Evolutionary conservation across 2,888 invertebrate species (phyloP).

Genomic region (Cenopis cana): DNA sequence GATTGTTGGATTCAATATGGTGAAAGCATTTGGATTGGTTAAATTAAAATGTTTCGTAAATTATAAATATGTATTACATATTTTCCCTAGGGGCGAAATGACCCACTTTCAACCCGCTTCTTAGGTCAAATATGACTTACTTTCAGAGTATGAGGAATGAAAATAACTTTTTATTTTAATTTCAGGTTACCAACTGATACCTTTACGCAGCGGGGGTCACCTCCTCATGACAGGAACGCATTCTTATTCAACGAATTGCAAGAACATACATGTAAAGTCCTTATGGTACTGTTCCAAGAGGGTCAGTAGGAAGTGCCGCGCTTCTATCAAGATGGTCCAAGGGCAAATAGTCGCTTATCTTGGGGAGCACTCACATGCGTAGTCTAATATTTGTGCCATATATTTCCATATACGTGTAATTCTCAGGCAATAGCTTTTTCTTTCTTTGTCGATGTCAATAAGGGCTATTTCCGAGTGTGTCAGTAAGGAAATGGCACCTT

Average conservation of each 20-base stretch:
- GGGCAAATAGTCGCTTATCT: constrained; percentile 47
- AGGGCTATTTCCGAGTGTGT: too few relatives aligned
- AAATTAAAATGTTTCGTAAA: too few relatives aligned
- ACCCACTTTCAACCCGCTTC: too few relatives aligned
- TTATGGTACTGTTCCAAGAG: constrained; percentile 71
- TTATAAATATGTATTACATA: too few relatives aligned
- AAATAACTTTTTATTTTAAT: not conserved
- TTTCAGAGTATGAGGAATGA: too few relatives aligned
- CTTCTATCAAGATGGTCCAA: constrained; percentile 58
- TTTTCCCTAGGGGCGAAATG: too few relatives aligned
- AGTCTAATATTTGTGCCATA: not conserved
- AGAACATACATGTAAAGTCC: constrained; percentile 52
- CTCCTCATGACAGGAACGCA: constrained; percentile 54
- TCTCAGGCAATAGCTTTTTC: too few relatives aligned
- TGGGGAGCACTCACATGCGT: constrained; percentile 50
- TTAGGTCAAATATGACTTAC: too few relatives aligned
- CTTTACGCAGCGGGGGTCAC: constrained; percentile 53
- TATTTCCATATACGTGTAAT: not conserved
- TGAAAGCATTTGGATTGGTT: too few relatives aligned
- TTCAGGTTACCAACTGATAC: constrained; percentile 41
- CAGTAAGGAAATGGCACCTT: too few relatives aligned
- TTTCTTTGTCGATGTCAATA: too few relatives aligned
- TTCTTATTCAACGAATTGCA: constrained; percentile 61
- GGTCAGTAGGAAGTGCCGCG: constrained; percentile 61
- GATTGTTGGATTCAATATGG: too few relatives aligned